These are phyloP conservation scores for Petrolisthes cinctipes DNA, from an alignment of 2,888 invertebrate species.

Conservation along the genomic window DNA sequence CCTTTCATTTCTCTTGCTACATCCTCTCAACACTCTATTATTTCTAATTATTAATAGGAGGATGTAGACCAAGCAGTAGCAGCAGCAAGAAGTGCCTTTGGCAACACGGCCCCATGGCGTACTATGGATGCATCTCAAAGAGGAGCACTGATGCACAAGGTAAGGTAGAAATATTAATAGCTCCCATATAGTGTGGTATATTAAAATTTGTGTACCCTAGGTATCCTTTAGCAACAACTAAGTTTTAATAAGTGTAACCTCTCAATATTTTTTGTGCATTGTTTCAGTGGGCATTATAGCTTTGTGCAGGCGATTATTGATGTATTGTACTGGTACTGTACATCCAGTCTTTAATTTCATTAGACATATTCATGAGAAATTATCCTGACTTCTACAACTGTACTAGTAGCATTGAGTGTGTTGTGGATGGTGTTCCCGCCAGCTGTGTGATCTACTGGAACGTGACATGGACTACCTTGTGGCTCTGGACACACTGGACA, in stretches of 20 bases:
- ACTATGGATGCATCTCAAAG: constrained; percentile 75
- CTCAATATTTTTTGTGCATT: neutral
- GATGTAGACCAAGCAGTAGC: constrained; percentile 75
- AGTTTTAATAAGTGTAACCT: too few species aligned
- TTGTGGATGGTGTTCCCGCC: neutral
- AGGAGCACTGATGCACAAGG: constrained; percentile 72
- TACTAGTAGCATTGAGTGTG: neutral
- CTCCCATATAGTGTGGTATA: neutral
- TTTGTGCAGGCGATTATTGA: neutral
- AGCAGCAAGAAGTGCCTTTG: constrained; percentile 73
- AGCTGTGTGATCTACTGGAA: constrained; percentile 74
- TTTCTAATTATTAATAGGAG: constrained; percentile 67
- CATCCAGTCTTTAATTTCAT: too few species aligned
- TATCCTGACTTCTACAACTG: too few species aligned
- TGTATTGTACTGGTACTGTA: too few species aligned
- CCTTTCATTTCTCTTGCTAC: too few species aligned
- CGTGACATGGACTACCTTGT: constrained; percentile 73
- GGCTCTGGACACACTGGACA: constrained; percentile 71
- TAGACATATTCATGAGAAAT: too few species aligned
- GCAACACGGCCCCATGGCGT: constrained; percentile 74
- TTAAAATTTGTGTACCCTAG: too few species aligned
- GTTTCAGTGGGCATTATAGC: neutral
- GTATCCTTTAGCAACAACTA: too few species aligned
- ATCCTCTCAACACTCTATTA: too few species aligned
- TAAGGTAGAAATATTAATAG: constrained; percentile 46